Conservation (phyloP, 2,113 vertebrate species). For the Spheniscus mendiculus region DNA sequence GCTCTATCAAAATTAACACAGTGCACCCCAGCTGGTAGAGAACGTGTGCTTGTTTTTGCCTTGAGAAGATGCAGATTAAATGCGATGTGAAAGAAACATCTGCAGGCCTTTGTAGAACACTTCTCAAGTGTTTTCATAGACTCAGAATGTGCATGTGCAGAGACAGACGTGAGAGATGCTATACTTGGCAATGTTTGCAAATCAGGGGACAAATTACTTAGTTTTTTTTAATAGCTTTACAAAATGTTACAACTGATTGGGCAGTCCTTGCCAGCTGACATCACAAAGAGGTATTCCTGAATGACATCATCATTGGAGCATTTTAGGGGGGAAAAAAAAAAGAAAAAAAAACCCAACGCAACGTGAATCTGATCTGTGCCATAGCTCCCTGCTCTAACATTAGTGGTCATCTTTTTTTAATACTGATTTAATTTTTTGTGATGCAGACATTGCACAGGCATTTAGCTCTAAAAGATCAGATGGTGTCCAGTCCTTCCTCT, state of each 20-base stretch:
- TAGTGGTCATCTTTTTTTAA: not conserved
- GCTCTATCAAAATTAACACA: not conserved
- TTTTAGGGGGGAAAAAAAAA: not conserved
- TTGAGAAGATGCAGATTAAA: not conserved
- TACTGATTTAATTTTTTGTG: not conserved
- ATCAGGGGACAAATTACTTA: not conserved
- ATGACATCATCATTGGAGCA: not conserved
- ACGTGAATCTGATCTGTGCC: not conserved
- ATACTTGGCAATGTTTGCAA: not conserved
- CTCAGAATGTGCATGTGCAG: not conserved
- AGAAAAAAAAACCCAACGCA: not conserved
- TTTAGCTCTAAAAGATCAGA: not conserved
- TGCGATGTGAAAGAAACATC: not conserved
- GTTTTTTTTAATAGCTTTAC: not conserved
- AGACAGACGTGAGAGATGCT: not conserved
- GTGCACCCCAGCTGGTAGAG: not conserved
- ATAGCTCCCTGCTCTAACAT: not conserved
- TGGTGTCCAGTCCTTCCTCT: not conserved
- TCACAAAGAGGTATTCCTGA: not conserved
- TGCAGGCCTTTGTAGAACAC: not conserved
- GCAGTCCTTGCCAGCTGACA: not conserved
- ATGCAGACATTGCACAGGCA: not conserved
- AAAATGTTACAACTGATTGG: not conserved
- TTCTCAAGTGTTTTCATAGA: not conserved
- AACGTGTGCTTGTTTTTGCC: not conserved